Evolutionary conservation across 2,888 invertebrate species (phyloP).

Genomic region (Electrophaes corylata): DNA sequence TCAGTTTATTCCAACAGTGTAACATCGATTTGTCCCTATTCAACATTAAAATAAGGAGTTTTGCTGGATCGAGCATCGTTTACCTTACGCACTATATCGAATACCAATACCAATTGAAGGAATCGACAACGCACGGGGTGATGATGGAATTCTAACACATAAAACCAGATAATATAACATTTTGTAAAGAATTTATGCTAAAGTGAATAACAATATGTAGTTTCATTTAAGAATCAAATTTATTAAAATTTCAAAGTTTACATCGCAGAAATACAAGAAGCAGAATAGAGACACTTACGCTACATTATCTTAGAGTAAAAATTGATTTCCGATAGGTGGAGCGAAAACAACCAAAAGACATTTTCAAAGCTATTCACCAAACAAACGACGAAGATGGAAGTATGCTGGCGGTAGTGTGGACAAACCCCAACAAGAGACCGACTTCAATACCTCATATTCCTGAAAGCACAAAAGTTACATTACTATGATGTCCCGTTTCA

Average conservation of each 20-base stretch:
- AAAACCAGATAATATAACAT: conserved; percentile 15
- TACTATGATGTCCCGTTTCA: conserved; percentile 32
- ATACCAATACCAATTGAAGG: conserved; percentile 15
- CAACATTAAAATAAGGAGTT: conserved; percentile 7
- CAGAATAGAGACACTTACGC: conserved; percentile 66
- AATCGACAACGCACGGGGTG: conserved; percentile 25
- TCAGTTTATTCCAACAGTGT: too few relatives aligned
- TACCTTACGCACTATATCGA: conserved; percentile 2
- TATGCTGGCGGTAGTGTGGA: conserved; percentile 60
- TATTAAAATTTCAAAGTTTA: conserved; percentile 57
- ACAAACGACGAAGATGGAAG: conserved; percentile 47
- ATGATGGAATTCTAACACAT: conserved; percentile 6
- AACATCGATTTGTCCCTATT: conserved; percentile 1
- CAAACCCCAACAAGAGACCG: conserved; percentile 66
- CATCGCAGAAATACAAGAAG: conserved; percentile 48
- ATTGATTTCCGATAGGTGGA: conserved; percentile 49
- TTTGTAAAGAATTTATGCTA: conserved; percentile 4
- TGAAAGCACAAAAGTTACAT: conserved; percentile 70
- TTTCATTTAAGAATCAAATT: conserved; percentile 53
- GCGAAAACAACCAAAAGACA: conserved; percentile 55
- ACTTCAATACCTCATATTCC: conserved; percentile 66
- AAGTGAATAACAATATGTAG: conserved; percentile 32
- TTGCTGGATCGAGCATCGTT: conserved; percentile 1
- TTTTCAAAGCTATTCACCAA: conserved; percentile 40
- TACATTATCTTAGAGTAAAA: conserved; percentile 68